Percentiles rank a stretch among this genome's conserved stretches.
These are phyloP conservation scores for Electrona antarctica DNA, from an alignment of 2,113 vertebrate genomes.

Conservation along the genomic window DNA sequence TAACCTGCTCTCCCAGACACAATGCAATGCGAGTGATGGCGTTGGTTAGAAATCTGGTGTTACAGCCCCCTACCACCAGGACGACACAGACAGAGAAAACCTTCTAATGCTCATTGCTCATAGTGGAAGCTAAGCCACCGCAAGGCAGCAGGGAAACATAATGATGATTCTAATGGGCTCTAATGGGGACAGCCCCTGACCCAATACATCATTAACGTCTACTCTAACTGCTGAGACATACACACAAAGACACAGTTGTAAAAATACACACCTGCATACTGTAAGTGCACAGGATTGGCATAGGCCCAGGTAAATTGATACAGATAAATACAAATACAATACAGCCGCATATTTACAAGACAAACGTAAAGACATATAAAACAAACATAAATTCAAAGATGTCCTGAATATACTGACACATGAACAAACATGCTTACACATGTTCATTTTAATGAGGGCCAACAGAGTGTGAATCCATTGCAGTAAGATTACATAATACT, in stretches of 20 bases:
- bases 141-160: constrained; percentile 67
- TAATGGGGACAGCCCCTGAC: constrained; percentile 71
- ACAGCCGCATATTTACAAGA: not conserved
- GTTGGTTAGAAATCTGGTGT: constrained; percentile 58
- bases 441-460: constrained; percentile 27
- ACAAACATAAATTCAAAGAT: not conserved
- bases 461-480: constrained; percentile 1
- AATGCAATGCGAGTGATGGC: constrained; percentile 59
- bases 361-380: not conserved
- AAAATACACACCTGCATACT: constrained; percentile 7
- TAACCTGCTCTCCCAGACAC: constrained; percentile 76
- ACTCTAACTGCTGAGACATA: constrained; percentile 27
- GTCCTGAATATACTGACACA: not conserved
- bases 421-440: not conserved
- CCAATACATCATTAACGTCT: constrained; percentile 75
- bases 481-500: not conserved
- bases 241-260: constrained; percentile 24
- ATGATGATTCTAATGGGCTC: constrained; percentile 83
- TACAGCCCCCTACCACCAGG: constrained; percentile 37
- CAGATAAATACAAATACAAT: not conserved
- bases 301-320: not conserved
- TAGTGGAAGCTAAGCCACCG: constrained; percentile 47
- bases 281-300: not conserved
- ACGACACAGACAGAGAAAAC: constrained; percentile 40
- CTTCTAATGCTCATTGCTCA: constrained; percentile 55